Base-by-base conservation (phyloP, 1,140 invertebrate species). In the Tribolium castaneum region DNA sequence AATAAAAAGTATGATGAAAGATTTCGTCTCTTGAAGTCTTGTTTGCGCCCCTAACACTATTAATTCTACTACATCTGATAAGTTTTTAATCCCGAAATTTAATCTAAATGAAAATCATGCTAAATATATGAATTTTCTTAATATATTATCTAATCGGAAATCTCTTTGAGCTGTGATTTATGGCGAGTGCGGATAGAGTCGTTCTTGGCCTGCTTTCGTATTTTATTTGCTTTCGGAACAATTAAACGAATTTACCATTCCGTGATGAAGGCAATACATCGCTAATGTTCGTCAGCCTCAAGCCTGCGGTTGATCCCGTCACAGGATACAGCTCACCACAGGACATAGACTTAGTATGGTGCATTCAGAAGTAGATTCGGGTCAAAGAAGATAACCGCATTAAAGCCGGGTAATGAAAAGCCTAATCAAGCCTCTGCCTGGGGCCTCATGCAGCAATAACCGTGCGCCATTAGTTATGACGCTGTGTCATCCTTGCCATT, bases 371-470 rank as follows among this genome's bases (percentile, higher is more conserved):
- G 25, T 66, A 66, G 30, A 66, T 66, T 35, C 14, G 59, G 59
- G 59, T 66, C 59, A 66, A 66, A 66, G 59, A 66, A 66, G 59
- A 66, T 66, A 66, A 66, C 59, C 59, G 9, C 59, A 66, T 66
- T 66, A 66, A 66, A 35, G 30, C 59, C 34, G 9, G 30, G 30
- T 30, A 66, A 66, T 66, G 59, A 66, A 66, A 66, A 66, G 59
- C 30, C 59, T 66, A 66, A 66, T 66, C 59, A 66, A 66, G 59
- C 30, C 34, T 25, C 13, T 35, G 30, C 10, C 30, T 30, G 6
- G 10, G 10, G 56, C 30, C 30, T 66, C 14, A 66, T 66, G 59
- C 30, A 25, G 56, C 56, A 66, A 39, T 66, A 66, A 35, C 4
- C 10, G 25, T 66, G 59, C n/a, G 30, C 30, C 59, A 66, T 66